A percentile compares a stretch with the other conserved stretches of the same genome.
Conservation (phyloP, 2,113 vertebrate species). For the Semicossyphus pulcher region DNA sequence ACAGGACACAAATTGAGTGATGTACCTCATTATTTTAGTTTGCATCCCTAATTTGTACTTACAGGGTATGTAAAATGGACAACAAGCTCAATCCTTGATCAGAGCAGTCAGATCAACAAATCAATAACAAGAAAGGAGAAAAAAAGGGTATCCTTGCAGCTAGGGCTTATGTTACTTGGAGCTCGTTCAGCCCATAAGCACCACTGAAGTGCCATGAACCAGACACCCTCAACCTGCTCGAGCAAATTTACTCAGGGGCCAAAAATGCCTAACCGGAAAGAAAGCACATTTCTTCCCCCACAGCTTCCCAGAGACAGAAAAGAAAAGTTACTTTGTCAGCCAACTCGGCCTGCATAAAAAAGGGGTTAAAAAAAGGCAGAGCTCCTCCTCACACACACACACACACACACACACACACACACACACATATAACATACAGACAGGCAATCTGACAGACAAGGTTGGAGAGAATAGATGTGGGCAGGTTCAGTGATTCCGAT, state of each 20-base stretch:
- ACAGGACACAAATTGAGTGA: constrained; percentile 7
- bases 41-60: constrained; percentile 18
- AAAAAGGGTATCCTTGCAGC: neutral
- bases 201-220: constrained; percentile 12
- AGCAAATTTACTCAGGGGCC: constrained; percentile 20
- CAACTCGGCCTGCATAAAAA: constrained; percentile 56
- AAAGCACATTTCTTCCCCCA: constrained; percentile 24
- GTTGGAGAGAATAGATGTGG: constrained; percentile 76
- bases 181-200: constrained; percentile 18
- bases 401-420: constrained; percentile 23
- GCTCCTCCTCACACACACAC: constrained; percentile 23
- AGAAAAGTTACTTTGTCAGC: constrained; percentile 62
- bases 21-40: neutral
- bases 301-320: constrained; percentile 36
- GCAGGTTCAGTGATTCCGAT: constrained; percentile 78
- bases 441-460: constrained; percentile 71
- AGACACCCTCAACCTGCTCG: constrained; percentile 26
- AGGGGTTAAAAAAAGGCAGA: constrained; percentile 30
- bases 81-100: neutral
- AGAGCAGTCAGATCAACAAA: neutral
- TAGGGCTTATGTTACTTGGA: neutral
- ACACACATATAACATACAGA: constrained; percentile 37
- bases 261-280: constrained; percentile 19
- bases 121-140: neutral
- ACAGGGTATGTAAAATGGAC: neutral